Conservation (phyloP, 2,888 invertebrate genomes). For the Pseudeuparius sepicola region DNA sequence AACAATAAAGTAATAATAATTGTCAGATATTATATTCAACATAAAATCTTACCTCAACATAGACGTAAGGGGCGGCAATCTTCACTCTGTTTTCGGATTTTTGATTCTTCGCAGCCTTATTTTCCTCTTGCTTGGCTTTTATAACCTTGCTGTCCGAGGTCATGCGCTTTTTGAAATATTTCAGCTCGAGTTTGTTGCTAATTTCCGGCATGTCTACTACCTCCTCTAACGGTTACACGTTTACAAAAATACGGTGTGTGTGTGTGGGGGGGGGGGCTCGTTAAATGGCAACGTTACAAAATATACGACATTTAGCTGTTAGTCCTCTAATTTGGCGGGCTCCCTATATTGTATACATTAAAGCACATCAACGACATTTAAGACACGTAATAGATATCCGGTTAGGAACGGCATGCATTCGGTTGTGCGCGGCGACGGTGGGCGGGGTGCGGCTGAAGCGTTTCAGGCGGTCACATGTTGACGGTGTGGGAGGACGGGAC, state of each 20-base stretch:
- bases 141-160: too few species aligned
- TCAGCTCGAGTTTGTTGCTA: conserved; percentile 26
- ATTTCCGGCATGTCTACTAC: conserved; percentile 24
- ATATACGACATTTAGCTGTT: too few species aligned
- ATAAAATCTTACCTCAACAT: conserved; percentile 35
- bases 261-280: too few species aligned
- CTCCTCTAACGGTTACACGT: conserved; percentile 10
- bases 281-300: too few species aligned
- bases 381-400: conserved; percentile 13
- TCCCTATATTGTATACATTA: too few species aligned
- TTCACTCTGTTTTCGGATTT: conserved; percentile 32
- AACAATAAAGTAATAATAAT: too few species aligned
- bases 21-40: too few species aligned
- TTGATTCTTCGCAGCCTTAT: conserved; percentile 20
- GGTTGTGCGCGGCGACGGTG: too few species aligned
- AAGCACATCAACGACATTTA: conserved; percentile 10
- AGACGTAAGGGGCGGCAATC: conserved; percentile 34
- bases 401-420: too few species aligned
- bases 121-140: conserved; percentile 17
- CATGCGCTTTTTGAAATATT: conserved; percentile 24
- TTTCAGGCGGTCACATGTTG: conserved; percentile 6
- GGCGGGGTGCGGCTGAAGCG: too few species aligned
- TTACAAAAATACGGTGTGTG: conserved; percentile 5
- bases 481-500: conserved; percentile 11
- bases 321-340: too few species aligned